Conservation (phyloP, 2,113 vertebrate genomes). For the Paracanthobrama guichenoti region DNA sequence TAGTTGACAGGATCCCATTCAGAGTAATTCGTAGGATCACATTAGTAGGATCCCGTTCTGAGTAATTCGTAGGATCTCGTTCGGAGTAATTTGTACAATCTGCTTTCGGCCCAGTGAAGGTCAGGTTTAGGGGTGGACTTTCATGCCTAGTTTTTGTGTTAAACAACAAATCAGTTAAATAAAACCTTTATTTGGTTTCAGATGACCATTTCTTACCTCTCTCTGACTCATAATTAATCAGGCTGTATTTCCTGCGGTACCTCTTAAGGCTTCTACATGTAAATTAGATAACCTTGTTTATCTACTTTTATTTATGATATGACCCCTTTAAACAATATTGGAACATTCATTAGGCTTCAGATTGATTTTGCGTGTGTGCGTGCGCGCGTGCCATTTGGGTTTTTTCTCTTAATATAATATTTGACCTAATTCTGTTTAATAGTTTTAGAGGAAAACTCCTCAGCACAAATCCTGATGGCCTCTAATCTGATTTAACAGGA, state of each 20-base stretch:
- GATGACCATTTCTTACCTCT: neutral
- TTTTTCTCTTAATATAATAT: neutral
- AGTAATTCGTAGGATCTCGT: neutral
- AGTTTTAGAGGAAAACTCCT: neutral
- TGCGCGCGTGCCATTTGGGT: neutral
- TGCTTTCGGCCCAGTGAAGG: neutral
- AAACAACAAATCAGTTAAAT: too few relatives aligned
- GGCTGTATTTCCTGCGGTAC: neutral
- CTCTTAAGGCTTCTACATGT: neutral
- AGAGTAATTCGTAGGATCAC: rapidly evolving
- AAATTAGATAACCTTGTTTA: neutral
- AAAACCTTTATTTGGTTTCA: too few relatives aligned
- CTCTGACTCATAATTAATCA: neutral
- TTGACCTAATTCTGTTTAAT: neutral
- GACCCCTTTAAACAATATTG: neutral
- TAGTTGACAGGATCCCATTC: rapidly evolving
- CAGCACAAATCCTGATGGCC: neutral
- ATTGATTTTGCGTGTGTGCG: neutral
- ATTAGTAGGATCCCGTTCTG: too few relatives aligned
- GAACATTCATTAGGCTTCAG: neutral
- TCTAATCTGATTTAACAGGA: neutral
- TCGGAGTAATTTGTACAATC: neutral
- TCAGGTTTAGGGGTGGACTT: neutral
- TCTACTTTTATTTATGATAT: neutral
- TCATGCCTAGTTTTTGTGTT: neutral